A percentile compares a stretch with the other conserved stretches of the same genome.
Conservation (phyloP, 2,113 vertebrate genomes). For the Periophthalmus modestus region DNA sequence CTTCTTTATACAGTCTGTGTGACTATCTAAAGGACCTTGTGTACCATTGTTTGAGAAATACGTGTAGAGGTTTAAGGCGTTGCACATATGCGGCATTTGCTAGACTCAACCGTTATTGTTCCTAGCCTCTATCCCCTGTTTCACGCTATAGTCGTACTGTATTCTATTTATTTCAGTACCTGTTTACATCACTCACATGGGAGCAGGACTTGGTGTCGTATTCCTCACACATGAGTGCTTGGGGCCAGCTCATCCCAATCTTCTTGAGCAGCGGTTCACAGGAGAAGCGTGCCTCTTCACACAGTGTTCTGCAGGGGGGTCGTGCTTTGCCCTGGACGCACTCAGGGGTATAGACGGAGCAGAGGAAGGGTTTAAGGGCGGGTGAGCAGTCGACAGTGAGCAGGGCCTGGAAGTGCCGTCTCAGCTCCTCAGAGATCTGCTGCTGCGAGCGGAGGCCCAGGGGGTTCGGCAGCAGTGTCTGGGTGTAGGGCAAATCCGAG, state of each 20-base stretch:
- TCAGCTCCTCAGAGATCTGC: conserved; percentile 72
- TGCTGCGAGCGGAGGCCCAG: conserved; percentile 82
- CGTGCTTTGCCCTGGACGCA: conserved; percentile 83
- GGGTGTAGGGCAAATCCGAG: conserved; percentile 81
- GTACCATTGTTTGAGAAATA: no score
- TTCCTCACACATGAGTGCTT: conserved; percentile 78
- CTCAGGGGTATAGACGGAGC: conserved; percentile 85
- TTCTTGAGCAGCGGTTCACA: conserved; percentile 85
- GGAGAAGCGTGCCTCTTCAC: conserved; percentile 81
- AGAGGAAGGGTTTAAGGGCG: conserved; percentile 86
- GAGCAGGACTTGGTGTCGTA: conserved; percentile 69
- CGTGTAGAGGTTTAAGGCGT: no score
- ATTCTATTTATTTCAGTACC: not conserved
- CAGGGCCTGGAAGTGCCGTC: conserved; percentile 70
- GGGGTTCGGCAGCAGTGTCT: conserved; percentile 84
- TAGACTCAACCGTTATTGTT: no score
- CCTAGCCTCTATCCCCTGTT: no score
- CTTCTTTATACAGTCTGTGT: no score
- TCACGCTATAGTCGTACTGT: no score
- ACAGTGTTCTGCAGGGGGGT: conserved; percentile 83
- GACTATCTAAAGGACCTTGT: no score
- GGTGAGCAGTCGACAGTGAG: conserved; percentile 81
- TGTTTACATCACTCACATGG: conserved; percentile 37
- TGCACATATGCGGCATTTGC: no score
- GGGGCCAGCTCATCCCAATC: conserved; percentile 83